A percentile compares a stretch with the other conserved stretches of the same genome.
Evolutionary conservation across 2,113 vertebrate genomes (phyloP).

Genomic region (Cyprinus carpio): DNA sequence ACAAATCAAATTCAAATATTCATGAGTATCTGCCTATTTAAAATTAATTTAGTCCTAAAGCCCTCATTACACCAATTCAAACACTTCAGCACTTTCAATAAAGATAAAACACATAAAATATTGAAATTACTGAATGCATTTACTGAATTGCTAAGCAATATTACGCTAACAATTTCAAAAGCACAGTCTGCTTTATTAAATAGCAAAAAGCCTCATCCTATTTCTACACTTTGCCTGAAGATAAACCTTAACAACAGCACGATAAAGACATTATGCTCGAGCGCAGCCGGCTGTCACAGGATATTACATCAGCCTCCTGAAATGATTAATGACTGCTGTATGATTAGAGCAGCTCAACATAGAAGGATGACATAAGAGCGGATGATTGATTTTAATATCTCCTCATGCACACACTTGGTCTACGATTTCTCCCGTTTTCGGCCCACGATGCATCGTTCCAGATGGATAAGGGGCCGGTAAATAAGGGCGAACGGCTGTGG

Average conservation of each 20-base stretch:
- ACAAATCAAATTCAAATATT: not conserved
- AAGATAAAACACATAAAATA: conserved; percentile 3
- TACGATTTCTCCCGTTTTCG: not conserved
- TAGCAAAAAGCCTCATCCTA: conserved; percentile 2
- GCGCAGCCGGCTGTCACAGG: conserved; percentile 15
- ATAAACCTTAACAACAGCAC: conserved; percentile 11
- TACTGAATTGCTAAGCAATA: not conserved
- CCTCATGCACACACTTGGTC: conserved; percentile 6
- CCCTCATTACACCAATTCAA: conserved; percentile 6
- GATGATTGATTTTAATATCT: conserved; percentile 37
- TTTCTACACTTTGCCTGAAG: not conserved
- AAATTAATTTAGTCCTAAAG: not conserved
- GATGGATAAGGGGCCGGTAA: conserved; percentile 21
- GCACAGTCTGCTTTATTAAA: conserved; percentile 13
- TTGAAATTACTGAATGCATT: not conserved
- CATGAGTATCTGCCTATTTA: not conserved
- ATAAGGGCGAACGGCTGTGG: conserved; percentile 20
- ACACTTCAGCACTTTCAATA: not conserved
- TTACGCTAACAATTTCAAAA: not conserved
- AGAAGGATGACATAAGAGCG: conserved; percentile 25
- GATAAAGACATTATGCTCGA: conserved; percentile 11
- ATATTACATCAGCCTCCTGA: conserved; percentile 12
- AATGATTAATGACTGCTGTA: conserved; percentile 31
- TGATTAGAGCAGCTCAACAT: conserved; percentile 28
- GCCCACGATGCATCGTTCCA: conserved; percentile 1